Evolutionary conservation across 2,888 invertebrate species (phyloP).

Genomic region (Conomelus anceps): DNA sequence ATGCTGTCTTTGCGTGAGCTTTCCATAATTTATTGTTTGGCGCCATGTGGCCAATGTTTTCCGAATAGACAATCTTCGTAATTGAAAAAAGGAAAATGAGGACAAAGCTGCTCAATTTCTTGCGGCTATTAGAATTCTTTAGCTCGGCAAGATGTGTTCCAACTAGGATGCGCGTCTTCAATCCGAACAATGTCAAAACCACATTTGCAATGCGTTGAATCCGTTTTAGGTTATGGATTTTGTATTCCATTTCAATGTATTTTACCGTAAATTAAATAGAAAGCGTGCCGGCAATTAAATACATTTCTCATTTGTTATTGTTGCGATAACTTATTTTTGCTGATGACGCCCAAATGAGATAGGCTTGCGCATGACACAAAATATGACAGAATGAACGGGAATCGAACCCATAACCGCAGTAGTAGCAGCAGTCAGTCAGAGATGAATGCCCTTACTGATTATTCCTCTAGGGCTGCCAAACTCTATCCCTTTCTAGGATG

Average conservation of each 20-base stretch:
- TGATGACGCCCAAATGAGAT: no score
- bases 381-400: no score
- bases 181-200: background rate
- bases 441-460: no score
- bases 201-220: background rate
- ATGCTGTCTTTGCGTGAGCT: background rate
- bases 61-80: background rate
- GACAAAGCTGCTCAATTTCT: background rate
- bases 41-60: background rate
- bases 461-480: no score
- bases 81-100: background rate
- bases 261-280: background rate
- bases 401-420: no score
- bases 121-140: background rate
- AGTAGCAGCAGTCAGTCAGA: no score
- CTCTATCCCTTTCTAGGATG: no score
- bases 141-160: background rate
- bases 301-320: no score
- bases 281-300: no score
- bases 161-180: background rate
- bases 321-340: no score
- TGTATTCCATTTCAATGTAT: no score
- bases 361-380: no score
- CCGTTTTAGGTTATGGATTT: background rate
- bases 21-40: background rate